phyloP scores from a whole-genome alignment of 2,888 invertebrate genomes.

The Unio delphinus region DNA sequence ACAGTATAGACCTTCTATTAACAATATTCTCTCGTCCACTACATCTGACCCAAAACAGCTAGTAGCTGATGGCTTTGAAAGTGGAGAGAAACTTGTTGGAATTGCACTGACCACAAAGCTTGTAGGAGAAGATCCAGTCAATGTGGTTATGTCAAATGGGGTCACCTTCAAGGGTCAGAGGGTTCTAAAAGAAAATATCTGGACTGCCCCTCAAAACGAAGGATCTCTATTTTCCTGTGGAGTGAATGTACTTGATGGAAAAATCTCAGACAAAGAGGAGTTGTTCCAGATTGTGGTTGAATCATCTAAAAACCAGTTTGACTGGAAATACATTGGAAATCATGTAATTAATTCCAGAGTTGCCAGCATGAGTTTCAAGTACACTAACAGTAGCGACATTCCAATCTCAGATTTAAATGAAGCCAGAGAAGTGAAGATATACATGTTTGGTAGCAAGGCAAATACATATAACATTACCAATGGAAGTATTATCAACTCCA shows the following conservation, averaged over 20 bases:
- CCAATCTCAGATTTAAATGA: conserved; percentile 31
- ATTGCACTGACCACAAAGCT: conserved; percentile 38
- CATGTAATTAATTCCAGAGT: conserved; percentile 33
- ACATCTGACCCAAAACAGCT: conserved; percentile 14
- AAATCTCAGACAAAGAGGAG: conserved; percentile 14
- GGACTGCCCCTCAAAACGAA: too few species aligned
- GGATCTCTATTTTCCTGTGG: too few species aligned
- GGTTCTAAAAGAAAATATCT: not conserved
- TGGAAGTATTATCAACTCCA: conserved; percentile 25
- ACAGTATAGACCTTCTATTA: conserved; percentile 24
- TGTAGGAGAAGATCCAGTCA: conserved; percentile 32
- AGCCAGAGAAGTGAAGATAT: conserved; percentile 25
- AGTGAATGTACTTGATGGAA: conserved; percentile 8
- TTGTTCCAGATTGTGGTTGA: conserved; percentile 38
- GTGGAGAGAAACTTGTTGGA: conserved; percentile 24
- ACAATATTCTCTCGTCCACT: conserved; percentile 9
- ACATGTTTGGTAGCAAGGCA: conserved; percentile 17
- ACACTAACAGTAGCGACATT: conserved; percentile 37
- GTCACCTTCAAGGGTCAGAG: conserved; percentile 3
- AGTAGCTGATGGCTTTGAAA: too few species aligned
- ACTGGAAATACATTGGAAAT: conserved; percentile 31
- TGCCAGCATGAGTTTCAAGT: conserved; percentile 40
- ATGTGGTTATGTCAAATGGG: not conserved
- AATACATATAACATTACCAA: conserved; percentile 15
- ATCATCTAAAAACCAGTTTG: conserved; percentile 40